Base-by-base conservation (phyloP, 2,888 invertebrate genomes). In the Zeuzera pyrina region DNA sequence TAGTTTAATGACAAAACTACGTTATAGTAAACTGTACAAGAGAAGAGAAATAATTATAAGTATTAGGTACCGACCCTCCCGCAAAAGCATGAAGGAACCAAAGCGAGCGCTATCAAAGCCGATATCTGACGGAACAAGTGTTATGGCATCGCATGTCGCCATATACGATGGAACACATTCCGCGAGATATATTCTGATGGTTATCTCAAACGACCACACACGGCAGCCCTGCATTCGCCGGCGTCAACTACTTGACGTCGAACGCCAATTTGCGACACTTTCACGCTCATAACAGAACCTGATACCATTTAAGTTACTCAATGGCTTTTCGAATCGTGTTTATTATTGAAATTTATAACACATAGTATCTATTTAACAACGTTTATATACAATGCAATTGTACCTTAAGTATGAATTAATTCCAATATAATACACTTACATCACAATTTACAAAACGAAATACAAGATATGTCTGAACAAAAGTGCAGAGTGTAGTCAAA, bases 401-500 rank as follows among this genome's bases (percentile, higher is more conserved):
- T 21, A 22, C 14, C 21, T 22, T 3, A 29, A 19, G 22, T 33
- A 38, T 31, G 43, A 44, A 43, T 46, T 44, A 42, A 42, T 39
- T 41, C 39, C 31, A 32, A 35, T 37, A 29, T 29, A 16, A 26
- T 31, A 49, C 45, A 43, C 42, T 46, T 51, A 47, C 57, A 58
- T n/a, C n/a, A n/a, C n/a, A 10, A 5, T 60, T 58, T 55, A 58
- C 54, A 67, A 57, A 58, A 63, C 55, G 49, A 52, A 43, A 43
- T 42, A 40, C 41, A 39, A 10, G 12, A 42, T 53, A 57, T 47
- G 57, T 61, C 56, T 49, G 62, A 53, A 68, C 72, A 76, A 77
- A 77, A 78, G 77, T 78, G 76, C 71, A 70, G 69, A 68, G 73
- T 68, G 67, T 61, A 70, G 72, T 67, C 64, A 57, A 72, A 74